A percentile compares a stretch with the other conserved stretches of the same genome.
Evolutionary conservation across 1,140 invertebrate genomes (phyloP).

Genomic region (Calycopis cecrops): DNA sequence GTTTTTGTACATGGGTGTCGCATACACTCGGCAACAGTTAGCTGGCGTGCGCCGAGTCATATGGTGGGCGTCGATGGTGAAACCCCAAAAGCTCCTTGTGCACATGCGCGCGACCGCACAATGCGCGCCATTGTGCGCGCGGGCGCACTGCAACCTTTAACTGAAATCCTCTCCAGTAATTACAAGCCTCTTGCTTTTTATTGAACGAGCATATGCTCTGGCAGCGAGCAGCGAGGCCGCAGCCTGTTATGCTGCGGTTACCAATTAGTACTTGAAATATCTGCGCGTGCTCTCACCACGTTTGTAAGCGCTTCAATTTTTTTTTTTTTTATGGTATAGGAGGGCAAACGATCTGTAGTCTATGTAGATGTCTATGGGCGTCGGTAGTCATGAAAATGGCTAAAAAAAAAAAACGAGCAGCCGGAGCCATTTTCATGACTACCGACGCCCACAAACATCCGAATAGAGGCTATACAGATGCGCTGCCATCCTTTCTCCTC

Average conservation of each 20-base stretch:
- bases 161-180: slow-evolving; percentile 4
- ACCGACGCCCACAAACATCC: too few relatives aligned
- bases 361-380: too few relatives aligned
- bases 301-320: neutral
- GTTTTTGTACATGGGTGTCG: slow-evolving; percentile 11
- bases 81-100: slow-evolving; percentile 61
- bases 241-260: slow-evolving; percentile 53
- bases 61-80: slow-evolving; percentile 53
- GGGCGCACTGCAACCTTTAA: slow-evolving; percentile 25
- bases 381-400: too few relatives aligned
- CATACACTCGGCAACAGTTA: slow-evolving; percentile 21
- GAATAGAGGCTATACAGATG: too few relatives aligned
- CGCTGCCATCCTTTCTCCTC: too few relatives aligned
- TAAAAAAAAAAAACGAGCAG: too few relatives aligned
- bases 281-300: slow-evolving; percentile 15
- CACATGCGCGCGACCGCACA: slow-evolving; percentile 32
- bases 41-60: slow-evolving; percentile 51
- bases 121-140: slow-evolving; percentile 35
- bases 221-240: slow-evolving; percentile 46
- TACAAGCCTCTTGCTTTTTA: neutral
- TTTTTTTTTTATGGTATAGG: too few relatives aligned
- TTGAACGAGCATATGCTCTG: slow-evolving; percentile 40
- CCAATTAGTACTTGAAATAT: slow-evolving; percentile 43
- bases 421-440: too few relatives aligned
- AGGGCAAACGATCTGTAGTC: too few relatives aligned